Base-by-base conservation (phyloP, 2,888 invertebrate species). In the Arctia plantaginis region DNA sequence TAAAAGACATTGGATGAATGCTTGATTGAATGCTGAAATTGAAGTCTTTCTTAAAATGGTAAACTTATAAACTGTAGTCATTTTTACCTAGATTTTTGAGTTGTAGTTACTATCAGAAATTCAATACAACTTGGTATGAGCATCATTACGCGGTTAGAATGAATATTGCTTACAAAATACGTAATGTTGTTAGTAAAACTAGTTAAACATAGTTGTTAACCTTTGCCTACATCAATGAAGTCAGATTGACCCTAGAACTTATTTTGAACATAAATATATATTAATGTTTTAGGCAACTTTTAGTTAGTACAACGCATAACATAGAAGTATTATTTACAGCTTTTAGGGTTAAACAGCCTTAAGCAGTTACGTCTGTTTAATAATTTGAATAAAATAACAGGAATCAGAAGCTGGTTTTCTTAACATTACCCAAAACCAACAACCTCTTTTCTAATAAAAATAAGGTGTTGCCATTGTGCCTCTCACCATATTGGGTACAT, bases 1-100 rank as follows among this genome's bases (percentile, higher is more conserved):
- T 83, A 74, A 51, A 30, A 76, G 62, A 59, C 69, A 78, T 82
- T 81, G 75, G 75, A 75, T 44, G 76, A 74, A 72, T 77, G 67
- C 35, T 41, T 47, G 30, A 70, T 65, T 72, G 41, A 62, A n/a
- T n/a, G n/a, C n/a, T n/a, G n/a, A n/a, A n/a, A n/a, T n/a, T n/a
- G n/a, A 35, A 71, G 13, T 51, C 71, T 39, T 73, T 73, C 20
- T 62, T 62, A 35, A 33, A 74, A 47, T 39, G 67, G 30, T 74
- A 55, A 39, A 71, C 62, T 27, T 65, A 33, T 71, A 55, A 73
- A 76, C 67, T 44, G 66, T 71, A 44, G 51, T 12, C 35, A 30
- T 62, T 66, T 69, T 35, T 62, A 23, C 51, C 20, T 41, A 66
- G 20, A 33, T 68, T 39, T 51, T 66, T 59, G 41, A 66, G 70